phyloP scores from a whole-genome alignment of 2,113 vertebrate species.

The Saccopteryx bilineata region DNA sequence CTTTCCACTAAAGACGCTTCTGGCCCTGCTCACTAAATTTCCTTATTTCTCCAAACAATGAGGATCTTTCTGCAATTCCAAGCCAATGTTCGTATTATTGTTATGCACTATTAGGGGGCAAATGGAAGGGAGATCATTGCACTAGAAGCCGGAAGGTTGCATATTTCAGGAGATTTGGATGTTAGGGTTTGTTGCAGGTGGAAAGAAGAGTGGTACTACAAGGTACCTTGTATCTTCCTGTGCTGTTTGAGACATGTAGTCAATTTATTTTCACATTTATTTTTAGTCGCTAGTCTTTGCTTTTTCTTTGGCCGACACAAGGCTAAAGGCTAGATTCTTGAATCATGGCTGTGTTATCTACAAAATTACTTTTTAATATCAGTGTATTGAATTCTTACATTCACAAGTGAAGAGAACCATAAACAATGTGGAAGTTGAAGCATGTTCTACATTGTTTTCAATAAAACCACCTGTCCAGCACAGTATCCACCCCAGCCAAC shows the following conservation, averaged over 20 bases:
- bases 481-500: background rate
- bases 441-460: background rate
- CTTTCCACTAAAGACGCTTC: background rate
- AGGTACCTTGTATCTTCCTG: background rate
- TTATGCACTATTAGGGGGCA: background rate
- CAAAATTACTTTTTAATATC: background rate
- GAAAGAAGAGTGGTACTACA: background rate
- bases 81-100: background rate
- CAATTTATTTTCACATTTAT: constrained; percentile 3
- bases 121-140: background rate
- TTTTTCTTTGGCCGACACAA: background rate
- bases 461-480: background rate
- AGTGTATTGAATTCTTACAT: background rate
- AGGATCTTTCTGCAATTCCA: background rate
- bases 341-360: background rate
- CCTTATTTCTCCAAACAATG: background rate
- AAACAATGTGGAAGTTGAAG: background rate
- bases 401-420: background rate
- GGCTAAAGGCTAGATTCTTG: background rate
- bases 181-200: background rate
- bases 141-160: background rate
- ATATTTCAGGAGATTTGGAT: background rate
- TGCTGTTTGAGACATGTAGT: background rate
- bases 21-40: background rate
- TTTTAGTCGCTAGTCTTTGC: background rate